These are phyloP conservation scores for Holotrichia oblita DNA, from an alignment of 1,140 invertebrate species.

Conservation along the genomic window DNA sequence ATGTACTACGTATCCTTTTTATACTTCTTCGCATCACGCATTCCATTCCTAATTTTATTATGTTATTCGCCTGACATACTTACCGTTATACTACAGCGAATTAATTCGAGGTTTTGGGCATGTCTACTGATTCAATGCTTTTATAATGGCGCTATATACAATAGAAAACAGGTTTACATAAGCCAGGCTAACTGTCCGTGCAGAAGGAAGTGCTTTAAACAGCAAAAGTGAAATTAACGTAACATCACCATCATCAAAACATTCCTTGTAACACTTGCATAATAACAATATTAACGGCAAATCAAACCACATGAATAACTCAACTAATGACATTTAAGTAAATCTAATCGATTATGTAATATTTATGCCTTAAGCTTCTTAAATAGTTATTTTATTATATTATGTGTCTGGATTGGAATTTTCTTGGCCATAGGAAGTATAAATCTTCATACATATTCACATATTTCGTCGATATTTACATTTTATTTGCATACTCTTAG, in stretches of 20 bases:
- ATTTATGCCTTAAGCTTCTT: neutral
- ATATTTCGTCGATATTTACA: too few species aligned
- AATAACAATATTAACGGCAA: neutral
- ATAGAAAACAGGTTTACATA: conserved; percentile 34
- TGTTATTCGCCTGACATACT: neutral
- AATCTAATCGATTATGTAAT: neutral
- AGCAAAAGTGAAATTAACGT: conserved; percentile 35
- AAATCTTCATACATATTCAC: too few species aligned
- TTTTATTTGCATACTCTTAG: too few species aligned
- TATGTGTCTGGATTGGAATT: too few species aligned
- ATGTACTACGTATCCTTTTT: too few species aligned
- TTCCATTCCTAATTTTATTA: conserved; percentile 1
- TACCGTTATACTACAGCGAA: neutral
- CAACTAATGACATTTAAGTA: neutral
- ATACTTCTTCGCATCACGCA: neutral
- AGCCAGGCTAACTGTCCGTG: conserved; percentile 1
- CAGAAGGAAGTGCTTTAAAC: conserved; percentile 30
- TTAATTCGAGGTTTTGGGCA: conserved; percentile 24
- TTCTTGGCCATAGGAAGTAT: too few species aligned
- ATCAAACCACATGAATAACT: conserved; percentile 1
- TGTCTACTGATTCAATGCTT: neutral
- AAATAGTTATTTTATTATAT: too few species aligned
- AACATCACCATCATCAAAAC: neutral
- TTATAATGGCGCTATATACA: neutral
- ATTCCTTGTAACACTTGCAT: neutral